Evolutionary conservation across 1,140 invertebrate species (phyloP), one percentile per base, ranked within the genome.

Genomic region (Brachionus manjavacas): DNA sequence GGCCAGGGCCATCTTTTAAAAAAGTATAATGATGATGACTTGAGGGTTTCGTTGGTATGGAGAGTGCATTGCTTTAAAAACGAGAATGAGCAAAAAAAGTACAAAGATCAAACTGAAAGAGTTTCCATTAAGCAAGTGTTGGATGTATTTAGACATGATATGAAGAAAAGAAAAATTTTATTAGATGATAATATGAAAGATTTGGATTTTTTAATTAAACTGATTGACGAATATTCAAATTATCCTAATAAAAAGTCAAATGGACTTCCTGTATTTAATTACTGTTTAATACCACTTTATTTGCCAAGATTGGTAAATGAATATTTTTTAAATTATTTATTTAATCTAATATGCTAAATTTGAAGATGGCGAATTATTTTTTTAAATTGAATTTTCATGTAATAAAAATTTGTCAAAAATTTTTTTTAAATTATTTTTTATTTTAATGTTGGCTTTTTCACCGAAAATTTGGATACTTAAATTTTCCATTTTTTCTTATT

Each of bases 21-120:
- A 64, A 23, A 60, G 16, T 80, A 80, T 12, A 6, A 28, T 11
- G 35, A 80, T 11, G 76, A 80, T 64, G 46, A 80, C 25, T 31
- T 80, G 46, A 55, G 76, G n/a, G 25, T 80, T 49, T 55, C 76
- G n/a, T 16, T 80, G 6, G 76, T 80, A 8, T 80, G 76, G 76
- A 55, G 76, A 55, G 76, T 80, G 20, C 76, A 80, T 28, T 80
- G 76, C n/a, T 80, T 80, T 23, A 64, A 80, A 23, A 25, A 80
- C 25, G 31, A 7, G 0, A 52, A 35, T 64, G 46, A 80, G 43
- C 11, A 80, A 64, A 46, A 39, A 12, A 80, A 28, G 11, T 80
- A 60, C 39, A 6, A 60, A 9, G 52, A 49, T 2, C 76, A 80
- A 16, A 28, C 3, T 16, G 55, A 80, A 35, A 35, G 55, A 39